A percentile compares a stretch with the other conserved stretches of the same genome.
Conservation (phyloP, 2,888 invertebrate species). For the Endomychus coccineus region DNA sequence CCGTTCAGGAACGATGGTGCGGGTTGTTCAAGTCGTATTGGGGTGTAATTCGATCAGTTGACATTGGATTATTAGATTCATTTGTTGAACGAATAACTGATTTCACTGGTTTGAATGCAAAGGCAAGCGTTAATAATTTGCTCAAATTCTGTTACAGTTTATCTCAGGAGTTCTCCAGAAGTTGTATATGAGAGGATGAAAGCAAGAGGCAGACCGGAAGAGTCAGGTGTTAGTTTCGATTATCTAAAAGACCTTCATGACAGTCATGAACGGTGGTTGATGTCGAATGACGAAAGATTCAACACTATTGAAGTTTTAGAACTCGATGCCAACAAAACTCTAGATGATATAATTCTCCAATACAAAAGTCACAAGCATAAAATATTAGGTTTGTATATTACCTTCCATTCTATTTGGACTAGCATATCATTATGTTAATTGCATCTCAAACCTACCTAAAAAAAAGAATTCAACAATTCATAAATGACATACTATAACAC, state of each 20-base stretch:
- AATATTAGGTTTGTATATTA: constrained; percentile 38
- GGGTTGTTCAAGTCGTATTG: too few relatives aligned
- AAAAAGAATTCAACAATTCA: too few relatives aligned
- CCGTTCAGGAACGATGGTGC: too few relatives aligned
- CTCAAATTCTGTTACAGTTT: constrained; percentile 49
- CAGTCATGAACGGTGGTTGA: constrained; percentile 65
- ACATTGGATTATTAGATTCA: too few relatives aligned
- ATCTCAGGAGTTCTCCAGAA: constrained; percentile 59
- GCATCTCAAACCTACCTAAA: constrained; percentile 3
- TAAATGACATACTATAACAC: too few relatives aligned
- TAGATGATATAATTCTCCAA: constrained; percentile 57
- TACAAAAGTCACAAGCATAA: constrained; percentile 55
- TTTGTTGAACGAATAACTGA: too few relatives aligned
- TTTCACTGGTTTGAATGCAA: too few relatives aligned
- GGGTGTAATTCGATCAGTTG: too few relatives aligned
- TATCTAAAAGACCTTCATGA: constrained; percentile 74
- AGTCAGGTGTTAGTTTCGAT: constrained; percentile 69
- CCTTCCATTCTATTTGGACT: background rate
- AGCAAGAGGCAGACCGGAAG: constrained; percentile 71
- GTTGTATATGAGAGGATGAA: constrained; percentile 65
- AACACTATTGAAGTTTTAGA: constrained; percentile 50
- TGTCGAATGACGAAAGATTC: constrained; percentile 39
- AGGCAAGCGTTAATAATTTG: too few relatives aligned
- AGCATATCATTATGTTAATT: constrained; percentile 5
- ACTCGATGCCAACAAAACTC: constrained; percentile 59